Percentiles rank a stretch among this genome's conserved stretches.
phyloP scores from a whole-genome alignment of 2,888 invertebrate genomes.

The Bombylius major region DNA sequence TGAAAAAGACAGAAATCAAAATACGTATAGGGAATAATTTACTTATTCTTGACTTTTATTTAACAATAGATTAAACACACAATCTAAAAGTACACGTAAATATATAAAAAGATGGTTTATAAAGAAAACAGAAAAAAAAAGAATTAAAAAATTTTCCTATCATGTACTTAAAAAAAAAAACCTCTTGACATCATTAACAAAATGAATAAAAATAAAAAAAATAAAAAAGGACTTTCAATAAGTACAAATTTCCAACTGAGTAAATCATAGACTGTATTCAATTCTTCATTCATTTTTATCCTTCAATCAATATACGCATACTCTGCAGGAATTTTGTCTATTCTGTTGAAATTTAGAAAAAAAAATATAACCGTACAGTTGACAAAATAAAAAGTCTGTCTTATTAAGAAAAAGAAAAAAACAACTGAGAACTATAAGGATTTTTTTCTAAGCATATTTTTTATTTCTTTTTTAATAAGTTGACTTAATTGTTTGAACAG shows the following conservation, averaged over 20 bases:
- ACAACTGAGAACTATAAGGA: too few relatives aligned
- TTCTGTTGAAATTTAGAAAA: neutral
- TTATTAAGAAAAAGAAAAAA: too few relatives aligned
- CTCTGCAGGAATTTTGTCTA: slow-evolving; percentile 12
- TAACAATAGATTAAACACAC: too few relatives aligned
- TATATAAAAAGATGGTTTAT: neutral
- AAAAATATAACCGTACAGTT: too few relatives aligned
- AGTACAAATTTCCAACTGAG: slow-evolving; percentile 13
- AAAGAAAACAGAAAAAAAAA: neutral
- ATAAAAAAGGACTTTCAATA: too few relatives aligned
- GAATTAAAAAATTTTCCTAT: neutral
- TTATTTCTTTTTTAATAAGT: too few relatives aligned
- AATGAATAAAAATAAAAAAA: neutral
- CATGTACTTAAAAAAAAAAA: slow-evolving; percentile 5
- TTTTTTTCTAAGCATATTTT: too few relatives aligned
- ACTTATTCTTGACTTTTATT: too few relatives aligned
- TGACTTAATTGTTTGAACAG: too few relatives aligned
- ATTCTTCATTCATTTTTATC: too few relatives aligned
- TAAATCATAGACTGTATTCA: slow-evolving; percentile 12
- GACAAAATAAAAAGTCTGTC: too few relatives aligned
- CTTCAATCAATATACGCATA: neutral
- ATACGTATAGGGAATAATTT: neutral
- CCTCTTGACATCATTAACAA: slow-evolving; percentile 14
- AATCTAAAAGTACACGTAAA: neutral
- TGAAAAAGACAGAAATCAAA: too few relatives aligned